These are phyloP conservation scores for Pipistrellus nathusii DNA, from an alignment of 2,797 vertebrate species.

Conservation along the genomic window DNA sequence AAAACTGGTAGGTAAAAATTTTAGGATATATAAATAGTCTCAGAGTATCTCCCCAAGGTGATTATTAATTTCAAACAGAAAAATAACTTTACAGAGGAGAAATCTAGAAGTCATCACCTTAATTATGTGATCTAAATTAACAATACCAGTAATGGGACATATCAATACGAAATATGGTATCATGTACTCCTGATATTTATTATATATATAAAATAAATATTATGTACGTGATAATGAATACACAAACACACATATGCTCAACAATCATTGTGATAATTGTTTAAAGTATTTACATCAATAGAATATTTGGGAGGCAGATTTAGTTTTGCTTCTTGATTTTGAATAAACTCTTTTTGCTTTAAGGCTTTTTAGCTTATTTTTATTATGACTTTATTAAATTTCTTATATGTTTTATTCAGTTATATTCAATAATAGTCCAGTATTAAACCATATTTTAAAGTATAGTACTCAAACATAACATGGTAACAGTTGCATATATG, in stretches of 20 bases:
- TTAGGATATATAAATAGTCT: neutral
- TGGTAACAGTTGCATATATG: neutral
- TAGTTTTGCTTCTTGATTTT: constrained; percentile 24
- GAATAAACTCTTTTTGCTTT: constrained; percentile 41
- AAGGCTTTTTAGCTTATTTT: constrained; percentile 21
- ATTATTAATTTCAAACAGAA: constrained; percentile 36
- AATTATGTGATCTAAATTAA: constrained; percentile 7
- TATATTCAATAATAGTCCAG: neutral
- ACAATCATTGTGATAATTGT: neutral
- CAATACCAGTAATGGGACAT: neutral
- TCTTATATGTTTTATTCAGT: constrained; percentile 22
- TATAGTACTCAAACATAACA: neutral
- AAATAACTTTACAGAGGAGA: neutral
- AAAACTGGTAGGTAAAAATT: constrained; percentile 4
- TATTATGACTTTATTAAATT: constrained; percentile 3
- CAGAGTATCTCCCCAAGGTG: neutral
- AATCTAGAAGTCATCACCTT: neutral
- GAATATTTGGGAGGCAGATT: neutral
- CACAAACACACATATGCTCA: neutral
- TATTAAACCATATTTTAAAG: constrained; percentile 10
- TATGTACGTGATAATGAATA: neutral
- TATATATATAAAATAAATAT: neutral
- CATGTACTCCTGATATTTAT: neutral
- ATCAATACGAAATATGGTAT: neutral
- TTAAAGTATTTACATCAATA: neutral